Base-by-base conservation (phyloP, 2,113 vertebrate genomes). In the Odocoileus hemionus region DNA sequence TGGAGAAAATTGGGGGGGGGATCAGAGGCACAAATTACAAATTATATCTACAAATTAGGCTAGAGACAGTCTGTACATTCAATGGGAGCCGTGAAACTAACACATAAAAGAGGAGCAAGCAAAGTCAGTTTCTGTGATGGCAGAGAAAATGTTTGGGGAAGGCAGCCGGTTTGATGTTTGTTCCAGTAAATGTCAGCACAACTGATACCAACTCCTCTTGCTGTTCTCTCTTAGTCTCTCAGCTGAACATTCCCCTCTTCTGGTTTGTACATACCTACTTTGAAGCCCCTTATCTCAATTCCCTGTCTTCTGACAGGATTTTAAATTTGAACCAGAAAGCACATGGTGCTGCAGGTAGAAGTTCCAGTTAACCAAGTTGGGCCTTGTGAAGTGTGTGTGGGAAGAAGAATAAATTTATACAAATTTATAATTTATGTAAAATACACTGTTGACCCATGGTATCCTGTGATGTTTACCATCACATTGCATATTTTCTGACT, bases 401-500 rank as follows among this genome's bases (percentile, higher is more conserved):
- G 58, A 91, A 94, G 36, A 92, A 19, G 76, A 74, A 92, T 36
- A 91, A 55, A 85, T 90, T 96, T 95, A 76, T 88, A 50, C 82
- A 43, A 43, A 43, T 76, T 14, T 43, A 43, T 43, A 43, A 92
- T 94, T 96, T 94, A 80, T 82, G 50, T 93, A 86, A 86, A 97
- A 91, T 47, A 43, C 7, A 15, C 43, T 50, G 50, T 83, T 83
- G 47, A 91, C 33, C 50, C 89, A 50, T 36, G 70, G 64, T 36
- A 89, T 15, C 30, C 64, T 45, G 17, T 36, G 28, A 96, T 76
- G 28, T 79, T 92, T 94, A 28, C 60, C 52, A 64, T 92, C 50
- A 33, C 9, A 23, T 61, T 83, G 60, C n/a, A 47, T 84, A 45
- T 45, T 85, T 95, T 70, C 61, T 87, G 61, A 92, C 94, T 92